phyloP scores from a whole-genome alignment of 2,113 vertebrate species.

The Platysternon megacephalum region DNA sequence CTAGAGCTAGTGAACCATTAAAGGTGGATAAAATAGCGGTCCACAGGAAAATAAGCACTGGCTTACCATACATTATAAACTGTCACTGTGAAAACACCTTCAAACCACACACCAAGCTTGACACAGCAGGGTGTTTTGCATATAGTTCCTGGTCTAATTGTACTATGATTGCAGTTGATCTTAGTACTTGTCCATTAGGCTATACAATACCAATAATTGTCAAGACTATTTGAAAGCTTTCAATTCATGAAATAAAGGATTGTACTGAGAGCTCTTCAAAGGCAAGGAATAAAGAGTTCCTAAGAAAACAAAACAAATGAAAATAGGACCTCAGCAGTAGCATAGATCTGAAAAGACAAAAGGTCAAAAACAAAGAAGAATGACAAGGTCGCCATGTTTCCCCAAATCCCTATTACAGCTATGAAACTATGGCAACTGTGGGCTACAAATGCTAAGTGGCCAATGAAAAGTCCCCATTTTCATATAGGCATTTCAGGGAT shows the following conservation, averaged over 20 bases:
- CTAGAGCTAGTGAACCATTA: not conserved
- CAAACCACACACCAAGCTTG: not conserved
- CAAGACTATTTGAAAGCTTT: constrained; percentile 28
- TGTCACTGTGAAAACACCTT: not conserved
- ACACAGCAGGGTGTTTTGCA: not conserved
- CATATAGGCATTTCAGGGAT: not conserved
- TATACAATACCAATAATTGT: constrained; percentile 21
- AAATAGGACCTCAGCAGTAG: not conserved
- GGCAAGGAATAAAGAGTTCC: not conserved
- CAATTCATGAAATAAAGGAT: not conserved
- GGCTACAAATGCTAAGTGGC: not conserved
- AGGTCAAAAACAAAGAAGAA: not conserved
- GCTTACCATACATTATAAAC: not conserved
- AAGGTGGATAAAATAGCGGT: not conserved
- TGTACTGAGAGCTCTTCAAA: not conserved
- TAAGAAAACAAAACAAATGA: not conserved
- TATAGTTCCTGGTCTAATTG: not conserved
- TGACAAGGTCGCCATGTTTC: not conserved
- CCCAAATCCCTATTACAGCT: not conserved
- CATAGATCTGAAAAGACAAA: not conserved
- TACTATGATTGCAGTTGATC: not conserved
- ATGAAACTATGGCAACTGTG: not conserved
- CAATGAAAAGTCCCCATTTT: constrained; percentile 3
- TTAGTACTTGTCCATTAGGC: not conserved
- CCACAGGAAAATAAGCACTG: not conserved